Evolutionary conservation across 2,113 vertebrate species (phyloP), one percentile per base, ranked within the genome.

Genomic region (Jaculus jaculus): DNA sequence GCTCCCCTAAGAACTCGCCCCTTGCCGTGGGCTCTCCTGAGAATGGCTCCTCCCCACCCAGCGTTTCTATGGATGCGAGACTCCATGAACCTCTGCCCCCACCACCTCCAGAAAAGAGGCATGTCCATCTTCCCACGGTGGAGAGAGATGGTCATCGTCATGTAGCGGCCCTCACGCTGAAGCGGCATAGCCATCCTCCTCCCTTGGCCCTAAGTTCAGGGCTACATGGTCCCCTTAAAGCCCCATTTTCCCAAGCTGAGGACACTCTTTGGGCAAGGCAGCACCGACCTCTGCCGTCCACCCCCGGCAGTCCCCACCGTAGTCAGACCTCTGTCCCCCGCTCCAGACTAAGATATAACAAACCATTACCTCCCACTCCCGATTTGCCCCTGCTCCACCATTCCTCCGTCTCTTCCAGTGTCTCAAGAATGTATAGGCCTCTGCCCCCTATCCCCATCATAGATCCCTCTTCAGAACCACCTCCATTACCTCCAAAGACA

Each of bases 401-500:
- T 16, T 4, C 71, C 17, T 10, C 34, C 6, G 0, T 5, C 37
- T 26, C 77, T 37, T 24, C 65, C 0, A 72, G 21, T 28, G 73
- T 47, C 23, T 30, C 85, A 7, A 91, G 94, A 51, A 65, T n/a
- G 47, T 95, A 51, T 65, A 96, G 69, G 75, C 94, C 94, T 28
- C 88, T 97, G 1, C 92, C 93, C 21, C 94, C 95, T 1, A 7
- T 95, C 18, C 95, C 95, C 6, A 16, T 80, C 42, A 7, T 26
- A 32, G 88, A 88, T 0, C 0, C 87, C 68, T 24, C 74, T 39
- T 66, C 94, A 5, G 93, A 98, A 83, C 97, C 97, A 73, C 92
- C 94, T 17, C 96, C 96, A 3, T 78, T 96, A 61, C 94, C 96
- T 69, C 92, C 95, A 0, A 95, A 96, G 72, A 75, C 84, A 66